Conservation (phyloP, 2,113 vertebrate species). For the Dascyllus trimaculatus region DNA sequence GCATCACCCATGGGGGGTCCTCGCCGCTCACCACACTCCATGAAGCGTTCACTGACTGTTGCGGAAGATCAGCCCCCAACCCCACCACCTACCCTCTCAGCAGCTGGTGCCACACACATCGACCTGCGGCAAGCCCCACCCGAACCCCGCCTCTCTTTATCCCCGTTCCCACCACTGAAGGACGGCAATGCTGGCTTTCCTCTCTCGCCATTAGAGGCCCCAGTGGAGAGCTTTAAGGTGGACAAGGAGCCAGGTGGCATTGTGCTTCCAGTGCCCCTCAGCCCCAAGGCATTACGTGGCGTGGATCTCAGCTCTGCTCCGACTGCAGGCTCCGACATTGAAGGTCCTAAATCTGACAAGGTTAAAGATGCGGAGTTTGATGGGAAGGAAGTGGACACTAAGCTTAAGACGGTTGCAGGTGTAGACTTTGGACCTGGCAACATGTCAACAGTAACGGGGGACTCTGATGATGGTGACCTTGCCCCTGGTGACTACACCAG, state of each 20-base stretch:
- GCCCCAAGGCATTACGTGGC: slow-evolving; percentile 47
- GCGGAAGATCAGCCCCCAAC: slow-evolving; percentile 87
- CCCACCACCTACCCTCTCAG: slow-evolving; percentile 68
- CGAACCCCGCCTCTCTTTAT: slow-evolving; percentile 64
- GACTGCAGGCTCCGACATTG: neutral
- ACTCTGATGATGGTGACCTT: slow-evolving; percentile 33
- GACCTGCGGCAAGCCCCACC: slow-evolving; percentile 71
- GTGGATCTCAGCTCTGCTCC: neutral
- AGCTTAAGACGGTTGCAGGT: slow-evolving; percentile 3
- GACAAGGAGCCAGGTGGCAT: slow-evolving; percentile 73
- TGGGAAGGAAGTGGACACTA: neutral
- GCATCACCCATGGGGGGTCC: slow-evolving; percentile 74
- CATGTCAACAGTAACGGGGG: neutral
- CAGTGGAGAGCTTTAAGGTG: slow-evolving; percentile 73
- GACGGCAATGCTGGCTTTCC: slow-evolving; percentile 55
- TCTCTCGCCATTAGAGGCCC: slow-evolving; percentile 82
- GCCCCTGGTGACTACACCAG: slow-evolving; percentile 13
- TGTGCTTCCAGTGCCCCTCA: slow-evolving; percentile 76
- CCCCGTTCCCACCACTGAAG: slow-evolving; percentile 68
- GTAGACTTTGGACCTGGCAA: slow-evolving; percentile 37
- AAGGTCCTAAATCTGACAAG: neutral
- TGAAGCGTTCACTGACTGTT: slow-evolving; percentile 91
- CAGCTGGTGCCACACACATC: slow-evolving; percentile 66
- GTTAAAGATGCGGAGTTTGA: slow-evolving; percentile 11
- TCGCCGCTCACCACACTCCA: slow-evolving; percentile 78